phyloP scores from a whole-genome alignment of 2,888 invertebrate genomes.

The Imbricaverruca yamaguchii region DNA sequence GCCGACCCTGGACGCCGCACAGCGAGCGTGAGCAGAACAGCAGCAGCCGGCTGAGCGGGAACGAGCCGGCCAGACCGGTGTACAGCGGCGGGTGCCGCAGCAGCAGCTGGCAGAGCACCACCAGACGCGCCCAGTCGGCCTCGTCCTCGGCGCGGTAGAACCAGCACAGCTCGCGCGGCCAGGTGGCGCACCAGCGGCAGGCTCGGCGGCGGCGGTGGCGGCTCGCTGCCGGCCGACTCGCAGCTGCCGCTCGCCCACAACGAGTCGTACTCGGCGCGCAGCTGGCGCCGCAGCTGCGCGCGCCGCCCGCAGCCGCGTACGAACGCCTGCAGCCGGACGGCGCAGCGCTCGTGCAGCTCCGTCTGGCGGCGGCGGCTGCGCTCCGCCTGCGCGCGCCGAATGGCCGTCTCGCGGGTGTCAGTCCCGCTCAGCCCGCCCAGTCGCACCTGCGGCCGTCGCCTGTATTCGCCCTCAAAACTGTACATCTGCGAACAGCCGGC shows the following conservation, averaged over 20 bases:
- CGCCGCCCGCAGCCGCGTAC: constrained; percentile 65
- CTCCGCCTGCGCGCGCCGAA: constrained; percentile 75
- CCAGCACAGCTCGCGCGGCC: constrained; percentile 8
- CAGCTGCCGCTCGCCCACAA: background rate
- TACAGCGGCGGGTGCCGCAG: constrained; percentile 24
- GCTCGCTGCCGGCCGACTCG: background rate
- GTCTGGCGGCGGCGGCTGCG: constrained; percentile 44
- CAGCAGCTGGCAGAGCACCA: constrained; percentile 1
- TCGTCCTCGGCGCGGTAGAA: constrained; percentile 10
- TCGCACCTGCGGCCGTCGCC: constrained; percentile 78
- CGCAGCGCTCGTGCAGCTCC: background rate
- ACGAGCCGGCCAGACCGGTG: constrained; percentile 5
- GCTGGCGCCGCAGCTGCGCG: constrained; percentile 56
- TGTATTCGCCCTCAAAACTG: constrained; percentile 79
- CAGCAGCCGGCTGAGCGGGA: constrained; percentile 22
- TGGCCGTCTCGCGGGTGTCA: constrained; percentile 60
- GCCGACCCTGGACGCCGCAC: constrained; percentile 37
- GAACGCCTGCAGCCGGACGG: constrained; percentile 55
- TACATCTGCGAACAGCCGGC: background rate
- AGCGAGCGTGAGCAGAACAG: constrained; percentile 30
- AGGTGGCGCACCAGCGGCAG: background rate
- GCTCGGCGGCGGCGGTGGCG: background rate
- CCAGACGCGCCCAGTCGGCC: background rate
- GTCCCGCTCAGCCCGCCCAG: constrained; percentile 75
- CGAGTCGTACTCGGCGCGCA: constrained; percentile 62